Evolutionary conservation across 2,113 vertebrate species (phyloP).

Genomic region (Motacilla tschutschensis): DNA sequence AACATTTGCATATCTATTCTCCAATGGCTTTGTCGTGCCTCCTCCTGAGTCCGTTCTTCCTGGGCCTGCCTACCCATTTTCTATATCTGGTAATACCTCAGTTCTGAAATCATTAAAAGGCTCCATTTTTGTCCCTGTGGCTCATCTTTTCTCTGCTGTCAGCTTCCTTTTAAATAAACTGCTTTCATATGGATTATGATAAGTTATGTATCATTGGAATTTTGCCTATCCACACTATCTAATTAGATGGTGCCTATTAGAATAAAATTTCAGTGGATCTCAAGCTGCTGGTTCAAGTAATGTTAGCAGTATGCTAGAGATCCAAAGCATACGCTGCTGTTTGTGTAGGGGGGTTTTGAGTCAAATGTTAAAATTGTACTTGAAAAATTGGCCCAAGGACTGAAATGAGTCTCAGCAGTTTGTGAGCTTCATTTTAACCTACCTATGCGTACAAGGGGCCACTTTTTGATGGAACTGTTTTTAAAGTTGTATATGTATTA

Average conservation of each 20-base stretch:
- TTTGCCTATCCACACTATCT: neutral
- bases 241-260: neutral
- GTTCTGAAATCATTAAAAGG: neutral
- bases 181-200: neutral
- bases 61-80: neutral
- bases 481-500: neutral
- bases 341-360: neutral
- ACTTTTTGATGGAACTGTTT: neutral
- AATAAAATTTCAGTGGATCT: neutral
- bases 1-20: neutral
- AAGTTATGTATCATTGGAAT: neutral
- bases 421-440: neutral
- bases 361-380: neutral
- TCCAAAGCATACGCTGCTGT: neutral
- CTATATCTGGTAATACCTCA: constrained; percentile 11
- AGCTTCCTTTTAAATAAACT: neutral
- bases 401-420: neutral
- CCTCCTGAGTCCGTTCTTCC: neutral
- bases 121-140: constrained; percentile 1
- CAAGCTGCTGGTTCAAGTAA: neutral
- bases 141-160: constrained; percentile 6
- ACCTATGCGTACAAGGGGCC: neutral
- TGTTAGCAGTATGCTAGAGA: neutral
- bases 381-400: neutral
- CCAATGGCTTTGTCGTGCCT: neutral